These are phyloP conservation scores for Anagrus nilaparvatae DNA, from an alignment of 1,140 invertebrate species.

Conservation along the genomic window DNA sequence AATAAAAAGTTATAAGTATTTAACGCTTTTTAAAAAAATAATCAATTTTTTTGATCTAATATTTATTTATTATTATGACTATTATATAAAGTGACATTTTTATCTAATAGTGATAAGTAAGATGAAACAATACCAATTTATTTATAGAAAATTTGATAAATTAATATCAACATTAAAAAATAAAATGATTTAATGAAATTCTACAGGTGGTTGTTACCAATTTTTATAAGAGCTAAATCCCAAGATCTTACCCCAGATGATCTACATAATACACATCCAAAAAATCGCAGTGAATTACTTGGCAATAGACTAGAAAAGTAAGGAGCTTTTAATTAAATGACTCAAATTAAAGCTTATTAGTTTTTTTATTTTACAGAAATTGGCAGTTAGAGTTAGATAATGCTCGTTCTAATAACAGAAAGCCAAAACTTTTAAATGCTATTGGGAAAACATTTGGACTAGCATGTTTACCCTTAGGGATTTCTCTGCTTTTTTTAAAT, in stretches of 20 bases:
- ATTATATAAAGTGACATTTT: background rate
- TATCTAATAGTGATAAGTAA: background rate
- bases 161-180: background rate
- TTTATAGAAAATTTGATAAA: background rate
- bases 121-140: background rate
- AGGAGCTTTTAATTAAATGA: constrained; percentile 13
- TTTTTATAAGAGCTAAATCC: constrained; percentile 14
- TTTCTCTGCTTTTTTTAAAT: constrained; percentile 4
- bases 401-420: constrained; percentile 27
- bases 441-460: constrained; percentile 27
- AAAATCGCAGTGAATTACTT: constrained; percentile 43
- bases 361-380: constrained; percentile 3
- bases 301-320: constrained; percentile 50
- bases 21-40: too few relatives aligned
- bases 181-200: background rate
- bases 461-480: constrained; percentile 7
- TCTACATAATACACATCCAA: constrained; percentile 41
- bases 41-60: too few relatives aligned
- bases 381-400: constrained; percentile 32
- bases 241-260: constrained; percentile 17
- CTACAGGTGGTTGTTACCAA: constrained; percentile 19
- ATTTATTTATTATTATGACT: background rate
- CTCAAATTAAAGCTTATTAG: background rate
- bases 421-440: constrained; percentile 25
- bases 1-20: too few relatives aligned